Percentiles rank a stretch among this genome's conserved stretches.
phyloP scores from a whole-genome alignment of 2,888 invertebrate genomes.

The Trichogramma evanescens region DNA sequence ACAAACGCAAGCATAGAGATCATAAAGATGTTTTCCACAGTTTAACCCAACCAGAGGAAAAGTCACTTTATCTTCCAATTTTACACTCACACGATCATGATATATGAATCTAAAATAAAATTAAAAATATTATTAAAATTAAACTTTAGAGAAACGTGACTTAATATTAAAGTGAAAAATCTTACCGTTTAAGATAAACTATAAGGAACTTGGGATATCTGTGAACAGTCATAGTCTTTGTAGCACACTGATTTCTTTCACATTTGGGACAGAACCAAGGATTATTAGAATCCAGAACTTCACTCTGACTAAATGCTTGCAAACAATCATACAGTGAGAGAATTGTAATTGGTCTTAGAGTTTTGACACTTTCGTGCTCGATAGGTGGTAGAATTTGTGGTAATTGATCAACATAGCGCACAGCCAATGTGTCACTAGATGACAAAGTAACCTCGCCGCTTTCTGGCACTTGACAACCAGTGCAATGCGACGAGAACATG shows the following conservation, averaged over 20 bases:
- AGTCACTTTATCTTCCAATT: conserved; percentile 57
- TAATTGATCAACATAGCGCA: conserved; percentile 45
- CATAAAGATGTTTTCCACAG: conserved; percentile 52
- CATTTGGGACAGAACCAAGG: conserved; percentile 62
- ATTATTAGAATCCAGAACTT: conserved; percentile 58
- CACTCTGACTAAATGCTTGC: conserved; percentile 58
- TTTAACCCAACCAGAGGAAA: conserved; percentile 55
- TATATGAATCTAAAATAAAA: conserved; percentile 53
- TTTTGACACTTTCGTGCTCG: conserved; percentile 50
- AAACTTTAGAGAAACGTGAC: neutral
- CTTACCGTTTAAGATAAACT: conserved; percentile 55
- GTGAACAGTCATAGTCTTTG: conserved; percentile 60
- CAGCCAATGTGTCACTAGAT: conserved; percentile 53
- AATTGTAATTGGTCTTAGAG: conserved; percentile 49
- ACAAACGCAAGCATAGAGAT: conserved; percentile 58
- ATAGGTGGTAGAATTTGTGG: conserved; percentile 42
- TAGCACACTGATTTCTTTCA: conserved; percentile 56
- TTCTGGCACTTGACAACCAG: conserved; percentile 52
- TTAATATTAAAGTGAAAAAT: neutral
- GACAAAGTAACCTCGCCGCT: conserved; percentile 50
- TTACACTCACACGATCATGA: conserved; percentile 56
- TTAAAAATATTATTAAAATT: neutral
- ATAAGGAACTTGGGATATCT: conserved; percentile 59
- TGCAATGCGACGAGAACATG: conserved; percentile 52
- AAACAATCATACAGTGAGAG: conserved; percentile 58